These are phyloP conservation scores for Cantharis nigra DNA, from an alignment of 2,888 invertebrate genomes.

Conservation along the genomic window DNA sequence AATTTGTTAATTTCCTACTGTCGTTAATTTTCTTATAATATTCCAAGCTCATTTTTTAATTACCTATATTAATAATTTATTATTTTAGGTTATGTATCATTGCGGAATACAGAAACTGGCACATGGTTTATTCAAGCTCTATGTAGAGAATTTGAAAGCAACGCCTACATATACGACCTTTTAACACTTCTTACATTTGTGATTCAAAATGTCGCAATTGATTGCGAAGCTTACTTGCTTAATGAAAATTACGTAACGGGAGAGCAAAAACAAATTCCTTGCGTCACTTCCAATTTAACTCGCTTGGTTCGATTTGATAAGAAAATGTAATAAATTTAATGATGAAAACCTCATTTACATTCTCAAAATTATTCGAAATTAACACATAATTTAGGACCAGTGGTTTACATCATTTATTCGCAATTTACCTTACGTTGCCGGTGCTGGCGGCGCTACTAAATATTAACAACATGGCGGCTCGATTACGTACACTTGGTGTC, in stretches of 20 bases:
- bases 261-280: constrained; percentile 92
- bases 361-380: no score
- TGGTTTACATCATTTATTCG: no score
- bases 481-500: no score
- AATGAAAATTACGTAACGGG: constrained; percentile 52
- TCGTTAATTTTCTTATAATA: no score
- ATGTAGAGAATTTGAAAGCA: constrained; percentile 76
- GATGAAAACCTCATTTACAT: no score
- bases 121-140: constrained; percentile 97
- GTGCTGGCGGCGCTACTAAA: no score
- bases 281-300: constrained; percentile 68
- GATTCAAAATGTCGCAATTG: constrained; percentile 81
- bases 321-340: no score
- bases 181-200: constrained; percentile 87
- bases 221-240: constrained; percentile 81
- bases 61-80: neutral
- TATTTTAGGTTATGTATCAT: constrained; percentile 78
- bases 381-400: no score
- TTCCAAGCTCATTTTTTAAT: neutral
- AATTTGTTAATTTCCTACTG: no score
- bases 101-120: constrained; percentile 92
- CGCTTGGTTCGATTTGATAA: no score
- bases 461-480: no score
- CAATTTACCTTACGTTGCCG: no score
- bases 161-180: constrained; percentile 77